A percentile compares a stretch with the other conserved stretches of the same genome.
Conservation (phyloP, 2,888 invertebrate species). For the Philonicus albiceps region DNA sequence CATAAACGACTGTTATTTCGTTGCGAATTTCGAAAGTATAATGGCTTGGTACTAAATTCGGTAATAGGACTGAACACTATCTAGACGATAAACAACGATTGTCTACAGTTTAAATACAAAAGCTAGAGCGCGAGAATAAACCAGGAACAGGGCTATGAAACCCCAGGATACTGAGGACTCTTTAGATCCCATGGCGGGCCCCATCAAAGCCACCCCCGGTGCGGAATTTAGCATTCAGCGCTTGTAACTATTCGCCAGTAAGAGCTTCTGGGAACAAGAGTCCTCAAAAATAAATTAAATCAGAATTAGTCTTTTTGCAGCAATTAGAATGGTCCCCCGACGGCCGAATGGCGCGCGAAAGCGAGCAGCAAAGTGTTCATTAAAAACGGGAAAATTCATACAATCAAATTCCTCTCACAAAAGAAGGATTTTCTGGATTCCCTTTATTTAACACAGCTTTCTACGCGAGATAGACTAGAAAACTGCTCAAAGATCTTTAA, state of each 20-base stretch:
- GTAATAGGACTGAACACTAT: not conserved
- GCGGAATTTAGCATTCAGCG: conserved; percentile 3
- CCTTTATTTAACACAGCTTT: conserved; percentile 22
- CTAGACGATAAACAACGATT: not conserved
- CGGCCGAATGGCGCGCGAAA: not conserved
- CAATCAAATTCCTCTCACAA: conserved; percentile 38
- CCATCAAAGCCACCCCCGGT: not conserved
- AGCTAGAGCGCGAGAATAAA: not conserved
- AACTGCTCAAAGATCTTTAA: conserved; percentile 44
- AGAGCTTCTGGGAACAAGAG: not conserved
- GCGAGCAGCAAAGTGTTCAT: conserved; percentile 33
- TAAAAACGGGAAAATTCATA: conserved; percentile 30
- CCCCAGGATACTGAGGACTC: not conserved
- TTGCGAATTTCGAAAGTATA: not conserved
- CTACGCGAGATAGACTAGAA: conserved; percentile 7
- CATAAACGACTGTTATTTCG: not conserved
- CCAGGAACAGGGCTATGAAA: not conserved
- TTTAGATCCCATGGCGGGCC: not conserved
- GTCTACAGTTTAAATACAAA: not conserved
- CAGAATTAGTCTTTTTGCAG: conserved; percentile 27
- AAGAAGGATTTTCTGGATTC: conserved; percentile 28
- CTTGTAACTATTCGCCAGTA: conserved; percentile 24
- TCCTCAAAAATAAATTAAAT: conserved; percentile 30
- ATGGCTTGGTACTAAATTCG: not conserved
- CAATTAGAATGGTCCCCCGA: conserved; percentile 18